Conservation (phyloP, 2,797 vertebrate genomes). For the Pyrocephalus nanus region DNA sequence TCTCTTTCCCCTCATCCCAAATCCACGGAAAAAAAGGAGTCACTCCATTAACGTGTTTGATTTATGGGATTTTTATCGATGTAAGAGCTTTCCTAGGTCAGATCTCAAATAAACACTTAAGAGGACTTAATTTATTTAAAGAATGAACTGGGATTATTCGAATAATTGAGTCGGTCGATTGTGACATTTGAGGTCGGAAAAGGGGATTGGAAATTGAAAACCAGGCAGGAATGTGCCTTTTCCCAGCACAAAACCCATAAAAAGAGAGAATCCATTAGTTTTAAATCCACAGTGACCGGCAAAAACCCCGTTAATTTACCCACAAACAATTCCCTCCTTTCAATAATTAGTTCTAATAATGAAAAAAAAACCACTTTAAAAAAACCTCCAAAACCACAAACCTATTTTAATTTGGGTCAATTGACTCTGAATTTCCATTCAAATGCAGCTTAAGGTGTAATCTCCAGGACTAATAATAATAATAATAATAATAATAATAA, state of each 20-base stretch:
- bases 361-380: background rate
- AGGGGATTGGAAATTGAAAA: background rate
- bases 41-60: background rate
- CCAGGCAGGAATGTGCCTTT: background rate
- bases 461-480: background rate
- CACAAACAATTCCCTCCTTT: background rate
- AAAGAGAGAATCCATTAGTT: background rate
- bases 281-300: background rate
- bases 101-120: background rate
- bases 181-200: background rate
- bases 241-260: background rate
- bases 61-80: background rate
- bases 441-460: conserved; percentile 17
- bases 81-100: background rate
- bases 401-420: background rate
- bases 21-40: background rate
- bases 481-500: background rate
- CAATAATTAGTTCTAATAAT: background rate
- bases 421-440: conserved; percentile 6
- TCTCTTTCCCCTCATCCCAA: background rate
- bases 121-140: background rate
- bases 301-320: background rate
- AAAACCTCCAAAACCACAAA: background rate
- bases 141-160: background rate
- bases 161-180: background rate